Conservation (phyloP, 2,113 vertebrate species). For the Rhombomys opimus region DNA sequence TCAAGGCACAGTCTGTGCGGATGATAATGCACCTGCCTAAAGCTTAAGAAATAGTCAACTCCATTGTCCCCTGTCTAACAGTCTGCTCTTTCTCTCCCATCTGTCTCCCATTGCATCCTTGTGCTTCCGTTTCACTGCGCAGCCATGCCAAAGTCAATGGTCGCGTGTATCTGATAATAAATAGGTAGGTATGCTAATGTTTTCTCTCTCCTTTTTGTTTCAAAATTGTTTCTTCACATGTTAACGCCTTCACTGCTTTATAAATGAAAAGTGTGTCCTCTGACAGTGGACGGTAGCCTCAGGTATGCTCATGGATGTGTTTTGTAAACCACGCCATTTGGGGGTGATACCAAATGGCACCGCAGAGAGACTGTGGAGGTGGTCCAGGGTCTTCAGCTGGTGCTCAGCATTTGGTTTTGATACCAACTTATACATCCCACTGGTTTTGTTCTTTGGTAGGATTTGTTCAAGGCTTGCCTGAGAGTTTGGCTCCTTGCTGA, state of each 20-base stretch:
- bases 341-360: not conserved
- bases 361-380: not conserved
- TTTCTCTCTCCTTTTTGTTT: conserved; percentile 84
- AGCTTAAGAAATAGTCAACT: conserved; percentile 24
- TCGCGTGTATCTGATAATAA: conserved; percentile 98
- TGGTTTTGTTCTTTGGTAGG: not conserved
- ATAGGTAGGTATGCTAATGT: conserved; percentile 97
- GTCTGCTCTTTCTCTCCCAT: conserved; percentile 86
- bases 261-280: conserved; percentile 62
- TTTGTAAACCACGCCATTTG: conserved; percentile 39
- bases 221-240: not conserved
- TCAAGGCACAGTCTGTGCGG: not conserved
- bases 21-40: not conserved
- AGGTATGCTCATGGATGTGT: conserved; percentile 57
- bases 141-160: conserved; percentile 99
- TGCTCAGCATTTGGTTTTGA: conserved; percentile 7
- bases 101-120: conserved; percentile 83
- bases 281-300: conserved; percentile 29
- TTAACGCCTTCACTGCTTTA: conserved; percentile 67
- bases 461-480: not conserved
- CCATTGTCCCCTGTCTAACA: conserved; percentile 78
- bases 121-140: conserved; percentile 85
- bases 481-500: not conserved
- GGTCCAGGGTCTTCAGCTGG: conserved; percentile 62
- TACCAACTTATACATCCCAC: fast-evolving